Base-by-base conservation (phyloP, 92 coral and sea anemone genomes). In the Palythoa caribaeorum region DNA sequence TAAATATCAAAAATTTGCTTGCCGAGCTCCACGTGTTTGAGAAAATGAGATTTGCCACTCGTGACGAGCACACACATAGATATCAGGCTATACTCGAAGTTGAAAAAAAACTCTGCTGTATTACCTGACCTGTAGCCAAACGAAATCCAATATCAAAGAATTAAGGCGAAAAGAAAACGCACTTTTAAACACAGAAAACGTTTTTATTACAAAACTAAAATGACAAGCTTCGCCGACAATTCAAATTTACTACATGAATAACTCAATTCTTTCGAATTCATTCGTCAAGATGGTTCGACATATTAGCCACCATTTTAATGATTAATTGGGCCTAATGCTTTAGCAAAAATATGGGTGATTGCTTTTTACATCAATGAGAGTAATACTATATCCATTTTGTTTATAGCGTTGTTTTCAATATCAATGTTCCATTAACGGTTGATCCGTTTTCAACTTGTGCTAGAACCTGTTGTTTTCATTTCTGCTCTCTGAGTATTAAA, bases 401-500 rank as follows among this genome's bases (percentile, higher is more conserved):
- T 38, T 9, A 15, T 37, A 13, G 37, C 14, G 8, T n/a, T 80
- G 73, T 80, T 63, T 80, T 62, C 73, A 19, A 40, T 81, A 81
- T 65, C 73, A 69, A 21, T 66, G 10, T 44, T n/a, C 44, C 48
- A 11, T 47, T 81, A 68, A 81, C 65, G 13, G 20, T 13, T n/a
- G 76, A 54, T 13, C 57, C 9, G 60, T 81, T 52, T 47, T 63
- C 70, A 39, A 70, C 76, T 66, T 47, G 73, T 66, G 54, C 55
- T 17, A 35, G 74, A 78, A 14, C 9, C 20, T 66, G 66, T 47
- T 81, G 86, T 81, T 81, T 19, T 47, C 21, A 76, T 66, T 48
- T 66, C 74, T 47, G 55, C 9, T 20, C 86, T 19, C 28, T 81
- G 86, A 81, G 86, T 59, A 65, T 44, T 38, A 65, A 80, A 62